phyloP scores from a whole-genome alignment of 2,797 vertebrate species.

The Triplophysa bombifrons region DNA sequence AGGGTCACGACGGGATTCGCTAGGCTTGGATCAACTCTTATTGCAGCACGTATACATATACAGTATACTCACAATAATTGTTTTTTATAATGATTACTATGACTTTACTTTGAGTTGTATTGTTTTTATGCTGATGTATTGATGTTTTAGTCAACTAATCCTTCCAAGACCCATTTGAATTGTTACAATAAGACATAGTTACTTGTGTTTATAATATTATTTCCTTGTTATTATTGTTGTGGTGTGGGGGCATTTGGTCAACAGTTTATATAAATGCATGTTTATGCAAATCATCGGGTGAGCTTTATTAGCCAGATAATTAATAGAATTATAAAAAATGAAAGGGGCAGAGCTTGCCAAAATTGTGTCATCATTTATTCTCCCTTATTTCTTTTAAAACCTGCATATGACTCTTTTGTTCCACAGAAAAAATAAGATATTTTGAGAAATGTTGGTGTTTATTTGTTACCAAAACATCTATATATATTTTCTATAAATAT shows the following conservation, averaged over 20 bases:
- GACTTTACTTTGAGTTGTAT: no score
- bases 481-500: no score
- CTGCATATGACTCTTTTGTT: no score
- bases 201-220: neutral
- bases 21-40: neutral
- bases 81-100: no score
- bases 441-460: no score
- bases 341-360: neutral
- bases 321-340: neutral
- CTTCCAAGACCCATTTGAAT: neutral
- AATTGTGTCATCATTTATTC: no score
- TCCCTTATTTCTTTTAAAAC: no score
- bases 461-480: no score
- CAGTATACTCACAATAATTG: neutral
- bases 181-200: neutral
- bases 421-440: no score
- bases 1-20: conserved; percentile 21
- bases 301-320: neutral
- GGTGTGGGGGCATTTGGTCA: neutral
- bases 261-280: neutral
- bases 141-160: neutral
- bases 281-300: neutral
- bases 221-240: neutral
- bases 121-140: neutral
- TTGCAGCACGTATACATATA: neutral